Evolutionary conservation across 2,113 vertebrate genomes (phyloP).

Genomic region (Indri indri): DNA sequence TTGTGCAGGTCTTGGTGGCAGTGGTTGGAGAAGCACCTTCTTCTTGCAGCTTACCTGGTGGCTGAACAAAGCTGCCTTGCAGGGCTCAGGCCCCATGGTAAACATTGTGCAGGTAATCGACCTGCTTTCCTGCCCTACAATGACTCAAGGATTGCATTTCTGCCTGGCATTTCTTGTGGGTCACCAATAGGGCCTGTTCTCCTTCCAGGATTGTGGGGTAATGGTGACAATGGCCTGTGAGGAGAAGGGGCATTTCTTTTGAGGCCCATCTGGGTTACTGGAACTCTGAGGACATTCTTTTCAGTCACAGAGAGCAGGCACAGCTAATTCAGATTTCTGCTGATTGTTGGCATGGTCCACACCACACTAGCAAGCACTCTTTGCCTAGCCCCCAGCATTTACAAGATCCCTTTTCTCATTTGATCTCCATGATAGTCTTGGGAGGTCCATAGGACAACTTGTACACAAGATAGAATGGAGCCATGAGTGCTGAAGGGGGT

Average conservation of each 20-base stretch:
- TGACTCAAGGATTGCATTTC: conserved; percentile 12
- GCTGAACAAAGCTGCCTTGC: conserved; percentile 72
- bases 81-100: background rate
- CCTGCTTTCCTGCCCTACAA: conserved; percentile 17
- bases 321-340: background rate
- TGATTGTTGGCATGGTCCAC: background rate
- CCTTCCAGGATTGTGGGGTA: background rate
- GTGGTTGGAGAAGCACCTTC: conserved; percentile 49
- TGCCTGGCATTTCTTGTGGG: background rate
- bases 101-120: background rate
- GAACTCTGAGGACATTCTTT: background rate
- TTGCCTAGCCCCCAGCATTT: background rate
- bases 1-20: conserved; percentile 55
- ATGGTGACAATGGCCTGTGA: background rate
- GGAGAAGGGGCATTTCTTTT: background rate
- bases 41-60: conserved; percentile 66
- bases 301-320: background rate
- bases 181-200: background rate
- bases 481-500: background rate
- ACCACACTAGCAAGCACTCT: background rate
- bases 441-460: background rate
- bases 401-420: background rate
- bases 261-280: background rate
- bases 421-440: background rate
- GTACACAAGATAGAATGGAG: background rate